These are phyloP conservation scores for Lomographa bimaculata DNA, from an alignment of 2,888 invertebrate species.

Conservation along the genomic window DNA sequence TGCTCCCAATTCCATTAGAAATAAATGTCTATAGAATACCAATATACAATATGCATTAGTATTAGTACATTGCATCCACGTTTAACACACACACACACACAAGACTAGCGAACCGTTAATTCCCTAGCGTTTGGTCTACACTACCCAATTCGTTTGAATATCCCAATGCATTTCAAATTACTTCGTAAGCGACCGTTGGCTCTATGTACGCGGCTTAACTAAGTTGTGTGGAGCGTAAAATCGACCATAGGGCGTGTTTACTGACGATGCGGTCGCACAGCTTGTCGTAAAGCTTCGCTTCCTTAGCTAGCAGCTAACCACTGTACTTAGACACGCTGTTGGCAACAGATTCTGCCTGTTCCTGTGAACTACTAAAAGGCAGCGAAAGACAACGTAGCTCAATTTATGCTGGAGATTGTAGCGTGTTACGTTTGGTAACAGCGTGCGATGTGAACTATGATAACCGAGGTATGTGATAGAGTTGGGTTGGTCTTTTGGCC, in stretches of 20 bases:
- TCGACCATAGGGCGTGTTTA: conserved; percentile 53
- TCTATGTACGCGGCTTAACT: conserved; percentile 18
- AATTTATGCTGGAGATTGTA: conserved; percentile 37
- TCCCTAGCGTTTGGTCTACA: no score
- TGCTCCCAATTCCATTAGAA: no score
- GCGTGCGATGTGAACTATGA: conserved; percentile 73
- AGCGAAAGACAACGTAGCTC: conserved; percentile 37
- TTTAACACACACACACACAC: no score
- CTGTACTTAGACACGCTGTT: conserved; percentile 42
- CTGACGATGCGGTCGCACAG: conserved; percentile 61
- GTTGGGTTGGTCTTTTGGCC: conserved; percentile 6
- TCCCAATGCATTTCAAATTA: neutral
- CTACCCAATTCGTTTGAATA: neutral
- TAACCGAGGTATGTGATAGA: conserved; percentile 55
- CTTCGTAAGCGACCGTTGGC: neutral
- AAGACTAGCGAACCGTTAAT: no score
- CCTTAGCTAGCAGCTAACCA: conserved; percentile 59
- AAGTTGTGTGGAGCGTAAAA: conserved; percentile 50
- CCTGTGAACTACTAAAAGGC: conserved; percentile 26
- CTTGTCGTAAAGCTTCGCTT: conserved; percentile 68
- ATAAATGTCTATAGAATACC: no score
- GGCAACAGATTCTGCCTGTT: conserved; percentile 24
- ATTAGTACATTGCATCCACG: no score
- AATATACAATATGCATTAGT: no score
- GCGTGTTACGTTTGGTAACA: conserved; percentile 63